phyloP scores from a whole-genome alignment of 2,113 vertebrate genomes.

The Pristiophorus japonicus region DNA sequence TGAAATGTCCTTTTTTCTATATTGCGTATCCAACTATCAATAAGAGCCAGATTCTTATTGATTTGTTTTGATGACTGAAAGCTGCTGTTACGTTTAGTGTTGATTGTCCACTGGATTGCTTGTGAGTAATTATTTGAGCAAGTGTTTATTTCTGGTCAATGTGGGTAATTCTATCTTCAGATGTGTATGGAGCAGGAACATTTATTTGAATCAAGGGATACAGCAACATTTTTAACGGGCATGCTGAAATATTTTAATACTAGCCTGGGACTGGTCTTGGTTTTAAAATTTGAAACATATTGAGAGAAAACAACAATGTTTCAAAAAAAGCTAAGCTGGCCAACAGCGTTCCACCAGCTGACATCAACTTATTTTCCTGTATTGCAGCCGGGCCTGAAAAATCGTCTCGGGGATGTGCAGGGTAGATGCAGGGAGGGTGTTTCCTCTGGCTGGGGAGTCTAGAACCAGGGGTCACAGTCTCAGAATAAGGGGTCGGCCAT shows the following conservation, averaged over 20 bases:
- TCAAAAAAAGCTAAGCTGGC: not conserved
- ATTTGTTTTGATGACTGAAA: not conserved
- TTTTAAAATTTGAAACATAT: not conserved
- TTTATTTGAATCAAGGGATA: not conserved
- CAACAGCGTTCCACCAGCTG: not conserved
- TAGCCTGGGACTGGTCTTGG: not conserved
- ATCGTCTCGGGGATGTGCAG: not conserved
- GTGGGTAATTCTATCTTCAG: not conserved
- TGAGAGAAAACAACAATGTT: not conserved
- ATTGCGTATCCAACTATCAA: not conserved
- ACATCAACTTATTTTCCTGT: not conserved
- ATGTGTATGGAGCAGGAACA: not conserved
- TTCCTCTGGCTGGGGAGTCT: too few relatives aligned
- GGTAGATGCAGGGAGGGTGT: too few relatives aligned
- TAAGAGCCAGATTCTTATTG: not conserved
- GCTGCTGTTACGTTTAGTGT: not conserved
- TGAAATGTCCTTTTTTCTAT: not conserved
- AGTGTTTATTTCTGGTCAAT: not conserved
- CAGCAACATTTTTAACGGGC: not conserved
- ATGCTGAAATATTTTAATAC: not conserved
- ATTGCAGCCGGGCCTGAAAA: not conserved
- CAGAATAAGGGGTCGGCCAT: too few relatives aligned
- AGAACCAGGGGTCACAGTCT: too few relatives aligned
- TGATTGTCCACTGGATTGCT: not conserved
- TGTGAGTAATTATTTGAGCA: not conserved